A percentile compares a stretch with the other conserved stretches of the same genome.
These are phyloP conservation scores for Sinocyclocheilus anshuiensis DNA, from an alignment of 2,113 vertebrate species.

Conservation along the genomic window DNA sequence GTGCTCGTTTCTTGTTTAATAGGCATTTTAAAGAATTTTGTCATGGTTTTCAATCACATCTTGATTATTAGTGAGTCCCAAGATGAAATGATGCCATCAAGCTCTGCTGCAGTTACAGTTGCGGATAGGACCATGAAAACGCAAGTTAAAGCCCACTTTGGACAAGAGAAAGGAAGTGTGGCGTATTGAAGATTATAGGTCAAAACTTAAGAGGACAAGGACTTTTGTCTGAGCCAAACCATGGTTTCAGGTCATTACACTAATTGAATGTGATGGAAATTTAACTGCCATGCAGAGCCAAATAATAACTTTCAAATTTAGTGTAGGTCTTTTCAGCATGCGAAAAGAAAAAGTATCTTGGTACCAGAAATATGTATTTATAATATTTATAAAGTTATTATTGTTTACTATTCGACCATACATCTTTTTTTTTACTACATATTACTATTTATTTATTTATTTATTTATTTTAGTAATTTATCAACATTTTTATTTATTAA, in stretches of 20 bases:
- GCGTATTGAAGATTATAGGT: background rate
- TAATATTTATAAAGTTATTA: too few species aligned
- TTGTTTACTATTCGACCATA: too few species aligned
- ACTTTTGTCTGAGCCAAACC: slow-evolving; percentile 1
- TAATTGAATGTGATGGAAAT: background rate
- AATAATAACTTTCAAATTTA: background rate
- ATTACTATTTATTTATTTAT: too few species aligned
- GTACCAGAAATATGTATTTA: background rate
- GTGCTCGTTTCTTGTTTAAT: slow-evolving; percentile 45
- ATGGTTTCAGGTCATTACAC: slow-evolving; percentile 4
- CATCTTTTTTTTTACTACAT: too few species aligned
- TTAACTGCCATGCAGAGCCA: background rate
- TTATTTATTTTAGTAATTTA: too few species aligned
- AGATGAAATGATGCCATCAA: slow-evolving; percentile 46
- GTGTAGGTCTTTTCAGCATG: background rate
- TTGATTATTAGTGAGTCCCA: slow-evolving; percentile 40
- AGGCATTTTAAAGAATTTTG: slow-evolving; percentile 33
- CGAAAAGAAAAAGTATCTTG: background rate
- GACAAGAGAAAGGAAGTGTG: background rate
- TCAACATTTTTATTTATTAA: too few species aligned
- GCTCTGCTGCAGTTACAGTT: slow-evolving; percentile 40
- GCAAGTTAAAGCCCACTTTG: slow-evolving; percentile 35
- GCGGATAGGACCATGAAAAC: slow-evolving; percentile 24
- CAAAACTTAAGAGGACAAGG: slow-evolving; percentile 10
- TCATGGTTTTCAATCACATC: slow-evolving; percentile 44